Base-by-base conservation (phyloP, 2,888 invertebrate genomes). In the Nymphalis urticae region DNA sequence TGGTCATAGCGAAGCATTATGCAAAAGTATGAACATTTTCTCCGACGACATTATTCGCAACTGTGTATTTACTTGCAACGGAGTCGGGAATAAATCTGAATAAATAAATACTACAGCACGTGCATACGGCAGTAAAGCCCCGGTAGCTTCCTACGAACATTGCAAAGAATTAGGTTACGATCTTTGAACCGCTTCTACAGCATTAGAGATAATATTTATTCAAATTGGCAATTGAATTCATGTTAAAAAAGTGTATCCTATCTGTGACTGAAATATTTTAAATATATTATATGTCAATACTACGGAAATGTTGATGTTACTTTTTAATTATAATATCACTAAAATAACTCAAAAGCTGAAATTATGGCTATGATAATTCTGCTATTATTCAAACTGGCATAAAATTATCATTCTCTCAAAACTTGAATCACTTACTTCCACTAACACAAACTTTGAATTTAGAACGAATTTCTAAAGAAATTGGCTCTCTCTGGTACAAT, bases 71-170 rank as follows among this genome's bases (percentile, higher is more conserved):
- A 76, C 72, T 75, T 72, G 70, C 74, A 68, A 68, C 68, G 68
- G 71, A 69, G 70, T 80, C 77, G 77, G 75, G 82, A 81, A 81
- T 79, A 83, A 85, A 83, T 85, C 81, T 86, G 82, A 88, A 88
- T 88, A 88, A 86, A 88, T 88, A 88, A 87, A 87, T 87, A 87
- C 80, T 79, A 74, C 75, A 82, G 81, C 86, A 88, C 85, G 84
- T 87, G 87, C 82, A 83, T 78, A 73, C 76, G 83, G 81, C 86
- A 85, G 78, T 81, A 83, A 84, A 85, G 83, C 82, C 78, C 84
- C 81, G 85, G 86, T 86, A 84, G 82, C 79, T 79, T 79, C 79
- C 76, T 76, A 79, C 78, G 80, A 82, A 80, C 79, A 80, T 75
- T 76, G 74, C 69, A 72, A 75, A 78, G 72, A 72, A 75, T 72